Evolutionary conservation across 2,888 invertebrate species (phyloP).

Genomic region (Thecocarcelia acutangulata): DNA sequence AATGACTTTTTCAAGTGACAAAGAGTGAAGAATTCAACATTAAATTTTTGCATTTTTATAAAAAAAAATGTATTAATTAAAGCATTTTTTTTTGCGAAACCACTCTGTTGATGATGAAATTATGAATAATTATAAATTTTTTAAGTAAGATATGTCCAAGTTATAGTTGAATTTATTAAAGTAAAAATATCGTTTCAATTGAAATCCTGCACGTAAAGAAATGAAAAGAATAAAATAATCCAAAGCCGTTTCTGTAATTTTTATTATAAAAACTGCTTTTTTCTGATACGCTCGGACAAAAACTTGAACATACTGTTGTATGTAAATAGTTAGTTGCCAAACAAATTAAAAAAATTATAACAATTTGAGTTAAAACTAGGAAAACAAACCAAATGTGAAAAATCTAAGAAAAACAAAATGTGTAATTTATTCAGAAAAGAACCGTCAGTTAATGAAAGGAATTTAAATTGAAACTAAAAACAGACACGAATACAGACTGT

Average conservation of each 20-base stretch:
- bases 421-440: conserved; percentile 13
- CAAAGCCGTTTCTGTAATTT: background rate
- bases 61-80: background rate
- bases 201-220: conserved; percentile 3
- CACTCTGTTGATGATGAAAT: conserved; percentile 2
- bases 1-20: conserved; percentile 23
- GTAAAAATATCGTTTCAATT: background rate
- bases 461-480: conserved; percentile 45
- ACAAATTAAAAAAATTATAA: conserved; percentile 14
- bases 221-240: background rate
- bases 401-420: conserved; percentile 20
- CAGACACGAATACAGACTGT: conserved; percentile 32
- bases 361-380: conserved; percentile 48
- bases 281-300: background rate
- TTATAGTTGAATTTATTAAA: conserved; percentile 7
- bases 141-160: conserved; percentile 27
- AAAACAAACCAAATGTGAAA: conserved; percentile 34
- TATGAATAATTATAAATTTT: background rate
- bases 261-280: background rate
- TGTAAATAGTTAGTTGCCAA: conserved; percentile 32
- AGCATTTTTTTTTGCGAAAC: background rate
- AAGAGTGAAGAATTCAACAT: background rate
- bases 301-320: conserved; percentile 13
- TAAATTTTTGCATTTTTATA: conserved; percentile 13
- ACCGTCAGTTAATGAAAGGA: conserved; percentile 26